Evolutionary conservation across 2,888 invertebrate genomes (phyloP).

Genomic region (Hirtodrosophila cameraria): DNA sequence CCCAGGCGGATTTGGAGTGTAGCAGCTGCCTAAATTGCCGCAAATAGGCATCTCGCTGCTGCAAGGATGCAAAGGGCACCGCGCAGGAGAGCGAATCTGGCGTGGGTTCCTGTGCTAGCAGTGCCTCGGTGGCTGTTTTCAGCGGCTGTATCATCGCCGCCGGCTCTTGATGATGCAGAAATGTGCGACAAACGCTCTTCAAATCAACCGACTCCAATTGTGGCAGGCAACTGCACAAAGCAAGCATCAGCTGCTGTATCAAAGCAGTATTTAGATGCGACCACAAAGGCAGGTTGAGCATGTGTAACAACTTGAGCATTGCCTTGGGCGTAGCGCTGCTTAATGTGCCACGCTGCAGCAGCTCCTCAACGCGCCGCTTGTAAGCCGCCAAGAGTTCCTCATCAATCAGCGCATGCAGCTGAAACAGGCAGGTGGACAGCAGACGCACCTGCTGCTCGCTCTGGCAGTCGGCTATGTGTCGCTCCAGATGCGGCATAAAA

Average conservation of each 20-base stretch:
- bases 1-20: constrained; percentile 66
- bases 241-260: constrained; percentile 82
- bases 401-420: constrained; percentile 83
- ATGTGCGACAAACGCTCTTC: constrained; percentile 83
- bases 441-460: constrained; percentile 83
- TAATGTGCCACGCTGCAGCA: constrained; percentile 79
- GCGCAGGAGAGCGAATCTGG: constrained; percentile 84
- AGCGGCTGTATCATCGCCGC: constrained; percentile 84
- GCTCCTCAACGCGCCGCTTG: constrained; percentile 78
- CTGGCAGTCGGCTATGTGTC: constrained; percentile 78
- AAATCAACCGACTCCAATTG: constrained; percentile 83
- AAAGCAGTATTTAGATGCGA: constrained; percentile 81
- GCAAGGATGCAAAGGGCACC: constrained; percentile 84
- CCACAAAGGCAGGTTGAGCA: constrained; percentile 85
- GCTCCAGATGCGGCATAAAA: constrained; percentile 82
- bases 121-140: constrained; percentile 82
- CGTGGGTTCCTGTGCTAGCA: constrained; percentile 74
- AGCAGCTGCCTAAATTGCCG: constrained; percentile 80
- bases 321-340: constrained; percentile 66
- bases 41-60: constrained; percentile 83
- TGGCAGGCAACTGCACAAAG: constrained; percentile 81
- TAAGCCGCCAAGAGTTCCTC: constrained; percentile 82
- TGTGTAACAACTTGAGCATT: constrained; percentile 80
- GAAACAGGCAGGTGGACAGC: constrained; percentile 84
- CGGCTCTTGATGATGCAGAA: constrained; percentile 85